phyloP scores from a whole-genome alignment of 2,113 vertebrate species.

The Trematocara macrostoma region DNA sequence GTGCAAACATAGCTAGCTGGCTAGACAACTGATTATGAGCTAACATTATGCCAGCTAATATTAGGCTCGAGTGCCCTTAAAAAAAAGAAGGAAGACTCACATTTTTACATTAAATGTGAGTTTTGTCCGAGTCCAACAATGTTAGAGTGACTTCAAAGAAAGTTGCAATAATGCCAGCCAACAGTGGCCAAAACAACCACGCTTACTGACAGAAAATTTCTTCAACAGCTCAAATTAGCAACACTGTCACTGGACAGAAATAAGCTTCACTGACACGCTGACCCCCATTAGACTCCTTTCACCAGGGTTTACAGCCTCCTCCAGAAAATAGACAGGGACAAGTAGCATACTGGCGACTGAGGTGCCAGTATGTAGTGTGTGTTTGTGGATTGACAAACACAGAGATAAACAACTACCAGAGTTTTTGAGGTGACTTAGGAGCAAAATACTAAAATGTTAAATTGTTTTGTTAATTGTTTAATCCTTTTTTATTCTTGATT shows the following conservation, averaged over 20 bases:
- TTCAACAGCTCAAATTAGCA: background rate
- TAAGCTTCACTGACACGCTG: background rate
- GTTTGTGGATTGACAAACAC: background rate
- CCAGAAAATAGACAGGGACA: background rate
- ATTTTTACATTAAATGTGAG: background rate
- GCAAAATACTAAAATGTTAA: background rate
- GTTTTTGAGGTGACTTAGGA: background rate
- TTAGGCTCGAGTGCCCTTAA: background rate
- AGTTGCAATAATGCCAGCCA: background rate
- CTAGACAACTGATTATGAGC: background rate
- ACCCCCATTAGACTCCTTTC: background rate
- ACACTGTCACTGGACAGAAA: background rate
- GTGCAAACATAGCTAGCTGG: background rate
- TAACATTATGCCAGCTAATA: background rate
- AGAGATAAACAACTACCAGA: background rate
- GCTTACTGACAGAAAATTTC: background rate
- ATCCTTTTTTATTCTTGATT: background rate
- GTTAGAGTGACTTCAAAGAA: background rate
- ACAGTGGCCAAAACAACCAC: background rate
- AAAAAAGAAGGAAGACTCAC: background rate
- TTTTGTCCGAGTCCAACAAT: background rate
- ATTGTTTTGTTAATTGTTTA: background rate
- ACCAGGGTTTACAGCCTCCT: background rate
- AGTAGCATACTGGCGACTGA: background rate
- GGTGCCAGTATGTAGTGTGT: rapidly evolving